Base-by-base conservation (phyloP, 2,113 vertebrate species). In the Dromaius novaehollandiae region DNA sequence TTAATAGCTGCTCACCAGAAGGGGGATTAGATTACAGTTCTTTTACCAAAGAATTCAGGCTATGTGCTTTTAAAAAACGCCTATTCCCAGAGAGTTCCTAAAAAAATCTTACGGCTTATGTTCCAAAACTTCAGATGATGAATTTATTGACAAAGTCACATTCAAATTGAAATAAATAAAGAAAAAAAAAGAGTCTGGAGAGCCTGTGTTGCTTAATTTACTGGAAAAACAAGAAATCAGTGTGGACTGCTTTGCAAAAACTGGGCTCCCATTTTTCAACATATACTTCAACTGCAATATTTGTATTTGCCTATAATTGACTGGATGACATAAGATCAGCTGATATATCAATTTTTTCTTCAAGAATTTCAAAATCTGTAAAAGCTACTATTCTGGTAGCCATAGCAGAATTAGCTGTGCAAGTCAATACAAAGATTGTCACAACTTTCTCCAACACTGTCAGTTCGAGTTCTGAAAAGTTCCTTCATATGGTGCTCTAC, bases 211-310 rank as follows among this genome's bases (percentile, higher is more conserved):
- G 5, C 20, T 48, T 53, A 81, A 42, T 86, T 77, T 70, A 70
- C 38, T 44, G 20, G 6, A 87, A 90, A 44, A 44, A 38, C 38
- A 38, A 44, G 14, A 87, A 87, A 42, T 74, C 40, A 44, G 15
- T 8, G 13, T 7, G 2, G 34, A 30, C 42, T n/a, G n/a, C 12
- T 76, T 46, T 56, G 28, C 25, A 82, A 69, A 93, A 88, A 58
- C 28, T 4, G n/a, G 8, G 7, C 56, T 56, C 44, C 19, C 89
- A 7, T 28, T 68, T 48, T 48, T 86, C 19, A 71, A 6, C 20
- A 32, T 8, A 38, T 9, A 6, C 5, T 32, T 25, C 1, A 2
- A 74, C 28, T 28, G 44, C 0, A 63, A 32, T 36, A 42, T 76
- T 87, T 34, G 5, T 15, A 86, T 40, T 56, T 71, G 16, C 28